These are phyloP conservation scores for Cisticola juncidis DNA, from an alignment of 2,113 vertebrate species.

Conservation along the genomic window DNA sequence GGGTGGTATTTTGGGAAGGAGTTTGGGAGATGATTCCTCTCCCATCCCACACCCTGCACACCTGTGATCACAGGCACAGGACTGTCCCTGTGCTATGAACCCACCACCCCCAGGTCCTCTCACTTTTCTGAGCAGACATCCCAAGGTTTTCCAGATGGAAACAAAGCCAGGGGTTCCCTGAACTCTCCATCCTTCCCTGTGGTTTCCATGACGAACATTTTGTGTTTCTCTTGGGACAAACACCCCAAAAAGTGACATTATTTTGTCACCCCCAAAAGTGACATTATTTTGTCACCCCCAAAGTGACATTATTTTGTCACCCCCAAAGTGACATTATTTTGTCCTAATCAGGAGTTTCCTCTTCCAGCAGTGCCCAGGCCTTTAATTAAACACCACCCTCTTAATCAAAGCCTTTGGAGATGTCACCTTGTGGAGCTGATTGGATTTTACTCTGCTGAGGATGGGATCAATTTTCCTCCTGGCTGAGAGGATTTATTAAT, in stretches of 20 bases:
- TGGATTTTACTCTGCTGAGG: slow-evolving; percentile 12
- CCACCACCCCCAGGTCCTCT: background rate
- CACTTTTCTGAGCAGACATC: background rate
- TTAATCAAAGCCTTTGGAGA: background rate
- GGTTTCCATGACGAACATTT: background rate
- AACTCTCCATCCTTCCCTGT: accelerated
- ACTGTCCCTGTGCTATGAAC: too few relatives aligned
- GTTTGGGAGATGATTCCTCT: background rate
- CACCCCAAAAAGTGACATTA: background rate
- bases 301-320: too few relatives aligned
- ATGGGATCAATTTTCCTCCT: slow-evolving; percentile 43
- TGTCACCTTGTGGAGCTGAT: slow-evolving; percentile 62
- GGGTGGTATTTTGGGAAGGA: background rate
- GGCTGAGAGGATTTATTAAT: slow-evolving; percentile 63
- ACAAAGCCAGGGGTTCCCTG: background rate
- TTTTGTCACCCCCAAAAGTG: too few relatives aligned
- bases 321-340: background rate
- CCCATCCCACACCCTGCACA: background rate
- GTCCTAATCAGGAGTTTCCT: background rate
- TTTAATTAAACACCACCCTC: slow-evolving; percentile 36
- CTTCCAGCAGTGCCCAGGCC: background rate
- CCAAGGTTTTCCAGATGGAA: background rate
- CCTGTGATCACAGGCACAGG: accelerated
- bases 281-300: too few relatives aligned
- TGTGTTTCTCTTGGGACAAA: background rate